A percentile compares a stretch with the other conserved stretches of the same genome.
These are phyloP conservation scores for Stegastes partitus DNA, from an alignment of 2,113 vertebrate genomes.

Conservation along the genomic window DNA sequence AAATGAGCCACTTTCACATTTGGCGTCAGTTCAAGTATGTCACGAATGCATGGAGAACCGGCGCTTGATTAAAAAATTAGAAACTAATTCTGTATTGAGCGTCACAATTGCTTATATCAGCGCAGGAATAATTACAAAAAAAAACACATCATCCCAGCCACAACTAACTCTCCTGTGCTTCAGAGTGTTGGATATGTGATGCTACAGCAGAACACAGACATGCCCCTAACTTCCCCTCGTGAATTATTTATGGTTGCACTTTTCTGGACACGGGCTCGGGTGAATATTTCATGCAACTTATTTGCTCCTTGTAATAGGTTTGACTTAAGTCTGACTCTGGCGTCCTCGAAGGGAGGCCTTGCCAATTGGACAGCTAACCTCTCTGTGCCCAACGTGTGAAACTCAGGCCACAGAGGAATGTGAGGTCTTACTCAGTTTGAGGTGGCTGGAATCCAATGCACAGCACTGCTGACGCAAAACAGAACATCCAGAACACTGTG, in stretches of 20 bases:
- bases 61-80: constrained; percentile 2
- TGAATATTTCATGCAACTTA: constrained; percentile 81
- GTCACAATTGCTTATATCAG: not conserved
- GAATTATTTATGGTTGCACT: constrained; percentile 72
- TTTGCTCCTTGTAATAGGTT: constrained; percentile 75
- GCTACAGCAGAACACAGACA: constrained; percentile 47
- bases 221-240: constrained; percentile 49
- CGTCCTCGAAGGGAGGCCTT: constrained; percentile 23
- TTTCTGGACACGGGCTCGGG: constrained; percentile 48
- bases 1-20: constrained; percentile 11
- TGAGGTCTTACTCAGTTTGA: constrained; percentile 37
- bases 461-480: constrained; percentile 12
- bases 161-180: constrained; percentile 1
- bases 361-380: constrained; percentile 48
- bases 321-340: constrained; percentile 54
- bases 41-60: constrained; percentile 3
- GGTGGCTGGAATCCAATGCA: constrained; percentile 11
- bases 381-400: constrained; percentile 24
- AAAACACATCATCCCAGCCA: not conserved
- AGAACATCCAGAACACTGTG: not conserved
- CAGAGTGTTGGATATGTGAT: constrained; percentile 27
- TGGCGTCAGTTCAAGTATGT: not conserved
- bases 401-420: not conserved
- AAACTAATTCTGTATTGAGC: not conserved
- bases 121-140: not conserved